phyloP scores from a whole-genome alignment of 1,140 invertebrate species.

The Metopolophium dirhodum region DNA sequence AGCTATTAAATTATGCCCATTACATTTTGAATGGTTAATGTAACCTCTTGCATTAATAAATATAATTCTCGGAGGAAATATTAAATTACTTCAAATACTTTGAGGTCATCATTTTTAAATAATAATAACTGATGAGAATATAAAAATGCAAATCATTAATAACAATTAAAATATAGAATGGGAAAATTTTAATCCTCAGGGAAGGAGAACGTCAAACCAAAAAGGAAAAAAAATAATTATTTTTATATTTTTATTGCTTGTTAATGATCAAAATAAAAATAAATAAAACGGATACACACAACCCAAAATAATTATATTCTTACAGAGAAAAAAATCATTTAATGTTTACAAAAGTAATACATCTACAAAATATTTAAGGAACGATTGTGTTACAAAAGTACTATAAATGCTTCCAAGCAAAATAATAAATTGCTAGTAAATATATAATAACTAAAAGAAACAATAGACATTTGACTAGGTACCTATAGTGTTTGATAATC shows the following conservation, averaged over 20 bases:
- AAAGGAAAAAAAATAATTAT: not conserved
- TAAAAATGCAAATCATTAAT: conserved; percentile 2
- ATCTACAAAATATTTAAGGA: not conserved
- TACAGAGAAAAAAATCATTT: not conserved
- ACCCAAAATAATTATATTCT: not conserved
- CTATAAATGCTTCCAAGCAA: not conserved
- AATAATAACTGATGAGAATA: not conserved
- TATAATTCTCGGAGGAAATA: not conserved
- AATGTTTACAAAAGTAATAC: not conserved
- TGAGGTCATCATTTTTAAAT: not conserved
- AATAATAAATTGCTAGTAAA: not conserved
- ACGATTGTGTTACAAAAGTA: not conserved
- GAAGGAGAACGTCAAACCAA: not conserved
- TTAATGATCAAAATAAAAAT: not conserved
- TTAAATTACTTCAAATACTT: not conserved
- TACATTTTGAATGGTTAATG: not conserved
- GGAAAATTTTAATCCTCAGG: not conserved
- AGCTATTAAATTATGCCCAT: not conserved
- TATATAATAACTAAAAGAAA: not conserved
- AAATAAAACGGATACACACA: not conserved
- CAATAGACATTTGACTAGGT: not conserved
- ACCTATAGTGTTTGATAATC: not conserved
- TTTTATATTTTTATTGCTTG: not conserved
- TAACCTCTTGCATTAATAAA: not conserved
- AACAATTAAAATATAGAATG: not conserved